Evolutionary conservation across 1,140 invertebrate genomes (phyloP).

Genomic region (Penaeus vannamei): DNA sequence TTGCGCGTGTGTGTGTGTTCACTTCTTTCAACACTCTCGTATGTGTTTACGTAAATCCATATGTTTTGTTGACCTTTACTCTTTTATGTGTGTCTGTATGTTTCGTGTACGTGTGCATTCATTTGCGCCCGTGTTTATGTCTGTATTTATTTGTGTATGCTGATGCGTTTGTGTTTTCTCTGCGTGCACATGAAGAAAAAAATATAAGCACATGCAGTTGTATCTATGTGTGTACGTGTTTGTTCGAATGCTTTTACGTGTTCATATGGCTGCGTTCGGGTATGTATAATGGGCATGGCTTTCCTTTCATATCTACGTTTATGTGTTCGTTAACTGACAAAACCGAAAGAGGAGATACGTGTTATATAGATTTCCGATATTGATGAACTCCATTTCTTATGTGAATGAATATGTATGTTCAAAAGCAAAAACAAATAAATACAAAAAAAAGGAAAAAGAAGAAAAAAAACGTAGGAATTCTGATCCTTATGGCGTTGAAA

Average conservation of each 20-base stretch:
- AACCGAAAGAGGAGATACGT: neutral
- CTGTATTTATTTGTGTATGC: neutral
- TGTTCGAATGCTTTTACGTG: neutral
- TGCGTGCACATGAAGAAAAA: neutral
- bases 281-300: neutral
- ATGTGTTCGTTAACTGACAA: constrained; percentile 19
- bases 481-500: too few species aligned
- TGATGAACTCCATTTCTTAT: too few species aligned
- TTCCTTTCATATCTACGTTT: neutral
- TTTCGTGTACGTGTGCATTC: too few species aligned
- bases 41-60: too few species aligned
- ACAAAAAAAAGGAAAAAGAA: too few species aligned
- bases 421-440: neutral
- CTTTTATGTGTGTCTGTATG: neutral
- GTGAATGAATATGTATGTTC: too few species aligned
- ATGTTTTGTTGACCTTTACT: too few species aligned
- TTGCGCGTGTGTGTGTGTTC: too few species aligned
- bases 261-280: neutral
- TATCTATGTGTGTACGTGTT: neutral
- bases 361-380: neutral
- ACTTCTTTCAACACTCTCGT: too few species aligned
- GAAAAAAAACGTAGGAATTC: too few species aligned
- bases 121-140: neutral
- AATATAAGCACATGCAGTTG: neutral
- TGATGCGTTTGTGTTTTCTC: neutral